Evolutionary conservation across 2,113 vertebrate species (phyloP), one percentile per base, ranked within the genome.

Genomic region (Crotalus helleri): DNA sequence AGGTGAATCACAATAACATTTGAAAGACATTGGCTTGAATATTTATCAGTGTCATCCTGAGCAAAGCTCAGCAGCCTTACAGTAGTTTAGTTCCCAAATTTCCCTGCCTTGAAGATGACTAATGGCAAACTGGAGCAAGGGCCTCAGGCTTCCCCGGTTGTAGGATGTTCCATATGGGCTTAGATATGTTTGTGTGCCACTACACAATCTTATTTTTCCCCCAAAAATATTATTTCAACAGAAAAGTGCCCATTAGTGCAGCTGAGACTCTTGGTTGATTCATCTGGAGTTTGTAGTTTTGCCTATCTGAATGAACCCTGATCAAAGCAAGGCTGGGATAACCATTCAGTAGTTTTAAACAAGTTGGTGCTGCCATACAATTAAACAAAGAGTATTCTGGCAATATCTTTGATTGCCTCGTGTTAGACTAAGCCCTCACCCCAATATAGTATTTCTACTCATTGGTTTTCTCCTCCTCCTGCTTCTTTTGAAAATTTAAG

Each of bases 1-100:
- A 96, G 96, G 94, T 97, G 97, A 97, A 96, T 98, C 97, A 97
- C 96, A 96, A 96, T 97, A 97, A 96, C 97, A 51, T 97, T 97
- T 97, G 97, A 98, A 97, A 98, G 97, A 97, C 96, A 97, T 95
- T 93, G 95, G 95, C 96, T 96, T 96, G 97, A 96, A 97, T 97
- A 96, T 97, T 97, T 97, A 96, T 97, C 96, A 95, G 94, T 87
- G 90, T 96, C 93, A 94, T 89, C 91, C 94, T 91, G 94, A 94
- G 95, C 96, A 96, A 96, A 93, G 95, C 95, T 96, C 95, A 96
- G 95, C 93, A 92, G 96, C 96, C 96, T 97, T 96, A 51, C 49
- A 51, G 49, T 51, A 94, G 94, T 97, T 96, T 95, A 85, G 93
- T 26, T 39, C 91, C 59, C 9, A 1, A 49, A 89, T 90, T 90